Base-by-base conservation (phyloP, 2,113 vertebrate species). In the Pteruthius melanotis region DNA sequence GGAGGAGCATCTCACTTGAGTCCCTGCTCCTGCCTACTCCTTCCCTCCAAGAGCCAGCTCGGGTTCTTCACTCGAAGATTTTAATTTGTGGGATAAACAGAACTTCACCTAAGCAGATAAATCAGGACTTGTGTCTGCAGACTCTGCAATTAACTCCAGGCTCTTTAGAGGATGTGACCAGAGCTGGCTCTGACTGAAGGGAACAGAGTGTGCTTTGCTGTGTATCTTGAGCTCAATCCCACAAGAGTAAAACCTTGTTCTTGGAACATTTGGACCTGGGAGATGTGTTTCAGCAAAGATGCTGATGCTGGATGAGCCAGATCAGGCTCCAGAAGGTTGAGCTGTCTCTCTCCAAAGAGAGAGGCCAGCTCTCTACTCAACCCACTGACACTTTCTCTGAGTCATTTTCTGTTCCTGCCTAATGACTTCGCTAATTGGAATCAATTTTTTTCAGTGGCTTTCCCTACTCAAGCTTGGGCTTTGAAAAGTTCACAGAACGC, bases 401-500 rank as follows among this genome's bases (percentile, higher is more conserved):
- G 85, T 93, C 80, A 87, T 60, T 89, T 60, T 86, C 88, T 88
- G 37, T 78, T 95, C 44, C 83, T 65, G 37, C n/a, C 31, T 93
- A 94, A 96, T 24, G 26, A 66, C 47, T 96, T 74, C 3, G 9
- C 39, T 96, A 95, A 93, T 80, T 89, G 35, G 59, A 90, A 74
- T 81, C 2, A 16, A 13, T 49, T 80, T 47, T 49, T 74, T 77
- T 71, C 52, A 45, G 31, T 75, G 40, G 35, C 39, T 90, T 94
- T 81, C 70, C 52, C n/a, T 86, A 10, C n/a, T 82, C 64, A 74
- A 63, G 22, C 28, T 94, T 30, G n/a, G 66, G 59, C 47, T 90
- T 84, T 92, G 56, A 89, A 90, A 92, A 92, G 79, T 96, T 95
- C 75, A 81, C 49, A 42, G 71, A 94, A 78, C n/a, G 45, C 24